Percentiles rank a stretch among this genome's conserved stretches.
These are phyloP conservation scores for Brachionus sp. DNA, from an alignment of 1,140 invertebrate genomes.

Conservation along the genomic window DNA sequence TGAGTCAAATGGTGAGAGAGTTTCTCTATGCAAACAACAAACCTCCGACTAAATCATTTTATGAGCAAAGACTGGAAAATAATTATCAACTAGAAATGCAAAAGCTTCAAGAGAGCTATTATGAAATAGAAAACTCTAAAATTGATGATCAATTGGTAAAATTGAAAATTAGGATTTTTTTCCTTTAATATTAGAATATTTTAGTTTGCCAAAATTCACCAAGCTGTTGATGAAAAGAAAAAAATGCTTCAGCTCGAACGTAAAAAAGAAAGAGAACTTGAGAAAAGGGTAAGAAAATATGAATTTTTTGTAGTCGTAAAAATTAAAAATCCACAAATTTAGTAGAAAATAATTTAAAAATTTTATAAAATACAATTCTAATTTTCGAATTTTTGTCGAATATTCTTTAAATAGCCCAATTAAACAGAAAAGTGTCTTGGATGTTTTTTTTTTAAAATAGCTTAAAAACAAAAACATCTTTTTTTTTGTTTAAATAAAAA, in stretches of 20 bases:
- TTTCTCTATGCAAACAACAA: slow-evolving; percentile 72
- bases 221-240: slow-evolving; percentile 20
- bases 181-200: no score
- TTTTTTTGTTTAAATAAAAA: no score
- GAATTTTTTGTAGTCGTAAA: neutral
- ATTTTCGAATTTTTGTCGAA: no score
- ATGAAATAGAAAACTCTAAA: slow-evolving; percentile 64
- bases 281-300: slow-evolving; percentile 1
- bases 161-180: neutral
- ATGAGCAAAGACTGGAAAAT: slow-evolving; percentile 74
- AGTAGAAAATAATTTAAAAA: no score
- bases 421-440: no score
- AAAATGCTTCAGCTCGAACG: slow-evolving; percentile 42
- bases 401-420: no score
- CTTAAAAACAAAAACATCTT: no score
- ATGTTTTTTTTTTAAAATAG: no score
- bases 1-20: slow-evolving; percentile 68
- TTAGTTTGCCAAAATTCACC: slow-evolving; percentile 14
- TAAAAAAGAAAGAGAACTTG: slow-evolving; percentile 40
- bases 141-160: slow-evolving; percentile 63
- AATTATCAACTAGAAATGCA: slow-evolving; percentile 64
- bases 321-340: neutral
- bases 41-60: slow-evolving; percentile 71
- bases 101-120: slow-evolving; percentile 59
- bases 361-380: no score